Base-by-base conservation (phyloP, 2,113 vertebrate genomes). In the Aphelocoma coerulescens region DNA sequence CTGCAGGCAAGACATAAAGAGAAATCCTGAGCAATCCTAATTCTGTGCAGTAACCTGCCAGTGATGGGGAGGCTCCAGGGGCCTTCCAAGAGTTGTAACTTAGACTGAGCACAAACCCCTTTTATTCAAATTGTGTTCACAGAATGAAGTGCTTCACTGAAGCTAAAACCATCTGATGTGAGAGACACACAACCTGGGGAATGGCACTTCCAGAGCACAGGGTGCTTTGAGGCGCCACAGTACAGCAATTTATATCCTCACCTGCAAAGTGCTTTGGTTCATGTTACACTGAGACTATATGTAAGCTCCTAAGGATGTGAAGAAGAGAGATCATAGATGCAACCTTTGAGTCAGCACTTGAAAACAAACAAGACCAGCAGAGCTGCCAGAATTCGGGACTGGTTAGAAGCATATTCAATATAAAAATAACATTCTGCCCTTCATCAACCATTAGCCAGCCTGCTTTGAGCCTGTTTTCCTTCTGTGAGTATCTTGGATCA, bases 1-100 rank as follows among this genome's bases (percentile, higher is more conserved):
- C 2, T 32, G 55, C 32, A 67, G 20, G 41, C 43, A 69, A 33
- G 2, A 10, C 7, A 8, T 4, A 9, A 28, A 59, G 35, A 63
- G 33, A 63, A 61, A 18, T 27, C 16, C 10, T 32, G 8, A 55
- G 8, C 23, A 52, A 44, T 9, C 21, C 33, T 18, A 9, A 0
- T 7, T n/a, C n/a, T 27, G 10, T 8, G n/a, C 9, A 24, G 13
- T 7, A 27, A 19, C 17, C 20, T 30, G 1, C 1, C 33, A 65
- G 10, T 3, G 57, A 46, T 6, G 13, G 28, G 9, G 13, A 37
- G 43, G 37, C 23, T 44, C 62, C 69, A 74, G 49, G 6, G 16
- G 16, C 37, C 48, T 51, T 18, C 27, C 55, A 33, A 24, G 20
- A 2, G 1, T 0, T 49, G 1, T 18, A 74, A 30, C 16, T 67